Conservation (phyloP, 2,797 vertebrate genomes). For the Coregonus ussuriensis region DNA sequence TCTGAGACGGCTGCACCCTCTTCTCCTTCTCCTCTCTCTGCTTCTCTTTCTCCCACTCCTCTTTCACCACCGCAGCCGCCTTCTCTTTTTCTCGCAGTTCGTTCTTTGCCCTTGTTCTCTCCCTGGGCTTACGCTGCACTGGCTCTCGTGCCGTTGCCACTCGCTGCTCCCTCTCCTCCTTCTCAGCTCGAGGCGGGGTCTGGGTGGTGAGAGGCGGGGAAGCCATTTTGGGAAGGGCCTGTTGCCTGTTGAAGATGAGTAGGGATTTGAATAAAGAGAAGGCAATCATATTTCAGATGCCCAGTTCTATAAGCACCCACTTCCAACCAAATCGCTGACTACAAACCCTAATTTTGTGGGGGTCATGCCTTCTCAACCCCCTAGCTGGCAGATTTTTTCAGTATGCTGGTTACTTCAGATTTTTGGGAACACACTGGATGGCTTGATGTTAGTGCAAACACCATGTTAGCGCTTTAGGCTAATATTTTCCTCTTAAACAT, state of each 20-base stretch:
- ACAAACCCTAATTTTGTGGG: background rate
- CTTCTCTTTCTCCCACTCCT: conserved; percentile 45
- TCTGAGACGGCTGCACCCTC: conserved; percentile 41
- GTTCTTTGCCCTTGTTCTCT: conserved; percentile 66
- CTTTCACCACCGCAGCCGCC: conserved; percentile 24
- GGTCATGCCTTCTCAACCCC: background rate
- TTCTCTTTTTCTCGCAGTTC: conserved; percentile 59
- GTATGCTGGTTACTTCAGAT: background rate
- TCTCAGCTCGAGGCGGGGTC: conserved; percentile 48
- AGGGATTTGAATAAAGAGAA: background rate
- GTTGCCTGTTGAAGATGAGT: conserved; percentile 72
- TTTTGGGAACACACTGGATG: too few species aligned
- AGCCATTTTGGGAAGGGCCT: conserved; percentile 79
- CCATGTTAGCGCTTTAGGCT: too few species aligned
- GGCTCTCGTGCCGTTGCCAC: conserved; percentile 8
- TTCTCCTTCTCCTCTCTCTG: conserved; percentile 54
- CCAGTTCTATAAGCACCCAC: background rate
- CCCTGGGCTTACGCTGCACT: conserved; percentile 15
- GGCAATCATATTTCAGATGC: background rate
- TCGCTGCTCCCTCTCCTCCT: conserved; percentile 58
- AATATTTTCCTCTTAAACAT: too few species aligned
- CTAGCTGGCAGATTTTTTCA: background rate
- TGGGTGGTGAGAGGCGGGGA: conserved; percentile 70
- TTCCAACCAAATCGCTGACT: background rate
- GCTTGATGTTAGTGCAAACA: too few species aligned